Evolutionary conservation across 2,797 vertebrate species (phyloP), one percentile per base, ranked within the genome.

Genomic region (Melanotaenia parkinsoni): DNA sequence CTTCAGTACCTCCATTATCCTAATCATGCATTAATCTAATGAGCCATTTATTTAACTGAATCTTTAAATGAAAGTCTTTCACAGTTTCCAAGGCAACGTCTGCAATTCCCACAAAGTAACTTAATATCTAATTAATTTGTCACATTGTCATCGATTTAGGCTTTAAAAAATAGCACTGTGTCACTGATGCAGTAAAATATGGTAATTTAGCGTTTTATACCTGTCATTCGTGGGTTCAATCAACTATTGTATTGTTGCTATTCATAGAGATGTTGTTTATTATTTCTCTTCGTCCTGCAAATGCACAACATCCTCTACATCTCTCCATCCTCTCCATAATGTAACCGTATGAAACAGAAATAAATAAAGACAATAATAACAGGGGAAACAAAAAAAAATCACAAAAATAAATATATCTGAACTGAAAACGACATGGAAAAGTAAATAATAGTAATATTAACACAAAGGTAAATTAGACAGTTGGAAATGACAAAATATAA

Each of bases 41-140:
- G 22, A 50, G 47, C 8, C 47, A 50, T 50, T 50, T 50, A 50
- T n/a, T 10, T 10, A 53, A 24, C n/a, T 9, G n/a, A 51, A 8
- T 12, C 22, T 51, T 22, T 51, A 53, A 53, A 53, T 26, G 22
- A 26, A 43, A 43, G n/a, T 24, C 50, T 51, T 53, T 53, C 50
- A 13, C 12, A 4, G 40, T 76, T 74, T 59, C 76, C 33, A 30
- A 43, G 64, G n/a, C 47, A 51, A 51, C n/a, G 10, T 11, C 47
- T 51, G 22, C 50, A 61, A 20, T 54, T n/a, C 8, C 0, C 3
- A 66, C 57, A 45, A 32, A 63, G 58, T 68, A 13, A 26, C 38
- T 50, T 63, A 47, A 50, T 0, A 2, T 37, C 28, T 38, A 32
- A 68, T 76, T 58, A 57, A 57, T 58, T 63, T 61, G 24, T 58